Evolutionary conservation across 2,113 vertebrate species (phyloP).

Genomic region (Erythrocebus patas): DNA sequence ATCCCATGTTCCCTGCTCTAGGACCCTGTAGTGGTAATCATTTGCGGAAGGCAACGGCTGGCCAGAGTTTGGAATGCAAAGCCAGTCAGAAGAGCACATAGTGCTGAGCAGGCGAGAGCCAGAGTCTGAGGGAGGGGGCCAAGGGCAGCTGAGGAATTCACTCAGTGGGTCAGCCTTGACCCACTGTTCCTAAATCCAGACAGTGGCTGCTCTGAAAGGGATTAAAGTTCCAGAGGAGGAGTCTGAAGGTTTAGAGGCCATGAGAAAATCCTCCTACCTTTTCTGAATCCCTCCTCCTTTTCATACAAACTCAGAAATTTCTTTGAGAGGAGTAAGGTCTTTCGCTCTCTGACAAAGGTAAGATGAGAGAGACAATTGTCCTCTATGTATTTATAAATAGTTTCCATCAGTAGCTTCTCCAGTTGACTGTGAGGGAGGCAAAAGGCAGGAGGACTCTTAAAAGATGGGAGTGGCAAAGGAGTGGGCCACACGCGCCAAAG

Average conservation of each 20-base stretch:
- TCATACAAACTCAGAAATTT: background rate
- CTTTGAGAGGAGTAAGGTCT: background rate
- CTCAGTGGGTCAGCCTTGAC: background rate
- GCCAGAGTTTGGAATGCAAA: background rate
- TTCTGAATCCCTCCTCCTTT: background rate
- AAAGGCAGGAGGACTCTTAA: background rate
- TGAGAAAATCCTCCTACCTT: background rate
- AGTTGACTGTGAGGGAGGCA: background rate
- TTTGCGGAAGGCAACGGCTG: background rate
- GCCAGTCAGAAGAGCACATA: background rate
- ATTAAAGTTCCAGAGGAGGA: background rate
- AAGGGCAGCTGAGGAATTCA: background rate
- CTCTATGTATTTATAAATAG: too few species aligned
- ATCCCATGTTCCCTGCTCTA: background rate
- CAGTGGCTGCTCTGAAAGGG: background rate
- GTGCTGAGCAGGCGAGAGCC: background rate
- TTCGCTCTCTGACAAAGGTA: background rate
- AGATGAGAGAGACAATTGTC: background rate
- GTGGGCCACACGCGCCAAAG: background rate
- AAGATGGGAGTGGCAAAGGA: background rate
- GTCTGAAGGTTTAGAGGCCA: background rate
- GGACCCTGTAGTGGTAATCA: background rate
- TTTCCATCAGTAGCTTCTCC: background rate
- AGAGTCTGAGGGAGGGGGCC: background rate
- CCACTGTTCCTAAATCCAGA: background rate